A percentile compares a stretch with the other conserved stretches of the same genome.
phyloP scores from a whole-genome alignment of 2,888 invertebrate species.

The Patella pellucida region DNA sequence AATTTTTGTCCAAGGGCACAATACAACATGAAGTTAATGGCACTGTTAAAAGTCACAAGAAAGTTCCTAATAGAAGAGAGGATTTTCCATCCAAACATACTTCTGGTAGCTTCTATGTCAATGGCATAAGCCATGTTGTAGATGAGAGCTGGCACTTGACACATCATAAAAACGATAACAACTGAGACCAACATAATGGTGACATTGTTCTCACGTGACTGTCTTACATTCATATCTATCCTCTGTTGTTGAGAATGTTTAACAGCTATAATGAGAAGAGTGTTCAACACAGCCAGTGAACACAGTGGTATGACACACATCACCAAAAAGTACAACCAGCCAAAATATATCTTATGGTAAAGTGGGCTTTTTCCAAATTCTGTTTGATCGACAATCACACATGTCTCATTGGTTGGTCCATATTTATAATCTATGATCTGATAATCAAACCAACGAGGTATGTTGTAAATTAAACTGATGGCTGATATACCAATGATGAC shows the following conservation, averaged over 20 bases:
- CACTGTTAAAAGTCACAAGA: constrained; percentile 95
- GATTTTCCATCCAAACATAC: constrained; percentile 74
- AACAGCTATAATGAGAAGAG: constrained; percentile 85
- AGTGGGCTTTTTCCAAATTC: constrained; percentile 79
- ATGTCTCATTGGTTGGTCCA: constrained; percentile 31
- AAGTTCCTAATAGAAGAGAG: constrained; percentile 77
- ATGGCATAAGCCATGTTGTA: constrained; percentile 80
- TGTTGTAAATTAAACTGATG: constrained; percentile 87
- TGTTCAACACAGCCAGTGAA: constrained; percentile 89
- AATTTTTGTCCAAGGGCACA: constrained; percentile 98
- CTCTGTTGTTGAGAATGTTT: constrained; percentile 90
- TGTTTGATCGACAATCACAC: constrained; percentile 74
- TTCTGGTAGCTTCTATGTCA: constrained; percentile 75
- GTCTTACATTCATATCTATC: constrained; percentile 88
- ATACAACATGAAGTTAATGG: constrained; percentile 97
- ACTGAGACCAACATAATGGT: constrained; percentile 96
- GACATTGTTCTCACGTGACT: constrained; percentile 91
- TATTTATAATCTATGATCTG: constrained; percentile 36
- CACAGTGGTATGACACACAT: constrained; percentile 94
- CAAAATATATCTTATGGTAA: constrained; percentile 87
- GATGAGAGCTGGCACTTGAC: constrained; percentile 79
- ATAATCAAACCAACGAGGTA: constrained; percentile 77
- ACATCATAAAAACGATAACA: constrained; percentile 92
- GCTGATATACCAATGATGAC: constrained; percentile 87
- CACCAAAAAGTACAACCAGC: constrained; percentile 93